A percentile compares a stretch with the other conserved stretches of the same genome.
These are phyloP conservation scores for Thysanoteuthis rhombus DNA, from an alignment of 2,888 invertebrate genomes.

Conservation along the genomic window DNA sequence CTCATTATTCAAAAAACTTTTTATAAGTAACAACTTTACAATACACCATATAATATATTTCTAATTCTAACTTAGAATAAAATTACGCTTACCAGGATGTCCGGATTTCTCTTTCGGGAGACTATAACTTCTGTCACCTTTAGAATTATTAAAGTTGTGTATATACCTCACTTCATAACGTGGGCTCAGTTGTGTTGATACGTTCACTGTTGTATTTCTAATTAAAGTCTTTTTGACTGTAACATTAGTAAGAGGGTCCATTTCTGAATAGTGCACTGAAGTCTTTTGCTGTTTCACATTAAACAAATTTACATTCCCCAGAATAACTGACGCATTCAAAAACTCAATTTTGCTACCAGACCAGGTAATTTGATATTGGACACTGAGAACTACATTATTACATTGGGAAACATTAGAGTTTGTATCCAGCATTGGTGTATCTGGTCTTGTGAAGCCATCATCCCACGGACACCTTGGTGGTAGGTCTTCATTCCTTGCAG, in stretches of 20 bases:
- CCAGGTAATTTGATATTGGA: slow-evolving; percentile 60
- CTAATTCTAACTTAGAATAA: neutral
- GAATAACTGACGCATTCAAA: slow-evolving; percentile 52
- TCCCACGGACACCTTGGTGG: slow-evolving; percentile 51
- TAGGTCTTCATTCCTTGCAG: slow-evolving; percentile 32
- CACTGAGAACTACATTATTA: slow-evolving; percentile 56
- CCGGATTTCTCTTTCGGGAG: slow-evolving; percentile 52
- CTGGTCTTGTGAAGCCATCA: slow-evolving; percentile 46
- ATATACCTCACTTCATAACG: slow-evolving; percentile 49
- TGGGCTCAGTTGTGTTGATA: slow-evolving; percentile 48
- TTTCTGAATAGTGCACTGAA: neutral
- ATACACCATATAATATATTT: too few species aligned
- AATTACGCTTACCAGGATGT: slow-evolving; percentile 46
- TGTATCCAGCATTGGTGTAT: slow-evolving; percentile 40
- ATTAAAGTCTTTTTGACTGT: slow-evolving; percentile 20
- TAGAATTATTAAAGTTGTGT: slow-evolving; percentile 36
- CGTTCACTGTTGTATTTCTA: neutral
- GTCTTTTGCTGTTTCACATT: neutral
- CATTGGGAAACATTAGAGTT: slow-evolving; percentile 40
- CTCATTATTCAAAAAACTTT: too few species aligned
- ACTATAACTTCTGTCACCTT: slow-evolving; percentile 35
- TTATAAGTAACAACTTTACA: too few species aligned
- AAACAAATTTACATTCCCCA: slow-evolving; percentile 48
- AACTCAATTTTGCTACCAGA: slow-evolving; percentile 46
- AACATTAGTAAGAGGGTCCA: neutral